Base-by-base conservation (phyloP, 2,888 invertebrate species). In the Ectobius pallidus region DNA sequence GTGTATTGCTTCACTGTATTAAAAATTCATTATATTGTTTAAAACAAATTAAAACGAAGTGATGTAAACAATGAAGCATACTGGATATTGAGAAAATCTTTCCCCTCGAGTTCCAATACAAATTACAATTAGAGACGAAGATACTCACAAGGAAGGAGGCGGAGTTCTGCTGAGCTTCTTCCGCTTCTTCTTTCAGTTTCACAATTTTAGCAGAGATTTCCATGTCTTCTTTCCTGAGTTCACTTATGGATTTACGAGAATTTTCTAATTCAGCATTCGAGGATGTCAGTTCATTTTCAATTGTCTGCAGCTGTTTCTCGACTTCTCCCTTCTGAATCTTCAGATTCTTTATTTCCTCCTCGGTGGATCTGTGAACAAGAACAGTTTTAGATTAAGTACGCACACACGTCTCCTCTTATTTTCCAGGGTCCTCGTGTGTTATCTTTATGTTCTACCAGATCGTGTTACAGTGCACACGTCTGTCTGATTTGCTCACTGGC, bases 121-220 rank as follows among this genome's bases (percentile, higher is more conserved):
- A 25, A 1, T 22, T 7, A 58, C 22, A 14, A 16, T 16, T 58
- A 20, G 32, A 32, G 22, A 2, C 6, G 16, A 30, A 18, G 3
- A 14, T 20, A 58, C 69, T 55, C 20, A 69, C 73, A 32, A 70
- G 62, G 11, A 69, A 42, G 20, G 62, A 42, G 34, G 69, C 14
- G 32, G 49, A 25, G 44, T 27, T 69, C 1, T 3, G n/a, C 0
- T 80, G 79, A 69, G 85, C 82, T 74, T 85, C 83, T 34, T 80
- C 78, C 3, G 86, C 78, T 1, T 72, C n/a, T n/a, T n/a, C 72
- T 20, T 32, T 58, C 20, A 72, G 62, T 14, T 22, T 14, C 11
- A 44, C 18, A 6, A 72, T 42, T 30, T 62, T 42, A 9, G 25
- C 14, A 1, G 20, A 9, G 14, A 65, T 11, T 6, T 0, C 2